Base-by-base conservation (phyloP, 2,113 vertebrate genomes). In the Tupaia chinensis region DNA sequence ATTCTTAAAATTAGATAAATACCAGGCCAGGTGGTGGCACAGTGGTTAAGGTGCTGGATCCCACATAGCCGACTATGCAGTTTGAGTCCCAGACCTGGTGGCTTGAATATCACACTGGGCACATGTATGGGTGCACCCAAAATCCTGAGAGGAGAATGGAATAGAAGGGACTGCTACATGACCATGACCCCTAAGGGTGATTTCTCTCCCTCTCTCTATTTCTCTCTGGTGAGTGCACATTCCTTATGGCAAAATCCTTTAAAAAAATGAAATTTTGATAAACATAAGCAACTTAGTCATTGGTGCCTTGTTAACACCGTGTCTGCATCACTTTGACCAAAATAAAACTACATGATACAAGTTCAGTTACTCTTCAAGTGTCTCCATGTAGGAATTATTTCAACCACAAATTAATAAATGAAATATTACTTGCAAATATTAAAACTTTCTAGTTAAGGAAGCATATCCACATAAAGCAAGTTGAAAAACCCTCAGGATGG, bases 1-100 rank as follows among this genome's bases (percentile, higher is more conserved):
- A 93, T 82, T 89, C 23, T 85, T 87, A 70, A 95, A 54, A 81
- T 69, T 69, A 89, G 60, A 34, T 54, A 89, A 85, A 80, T 91
- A 70, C 3, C 79, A 23, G 34, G 63, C 44, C 44, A 44, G 44
- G 44, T 44, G 44, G 44, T 44, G 44, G 44, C 44, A 44, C 44
- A 44, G 44, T 44, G 44, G 44, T 44, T 44, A 44, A 44, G 44
- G 44, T 44, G 44, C 44, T 44, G 44, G 44, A 44, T 44, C 3
- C 44, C 44, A 44, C 44, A 44, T 44, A 44, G 3, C 44, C 44
- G 44, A 44, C 44, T 44, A 44, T 44, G 44, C 44, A 44, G 44
- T 44, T 44, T 44, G 44, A 44, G 44, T 44, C 44, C 44, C 44
- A 44, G 44, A 44, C 44, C 44, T 44, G 44, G 44, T 44, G 44